Evolutionary conservation across 2,113 vertebrate species (phyloP).

Genomic region (Poicephalus meyeri): DNA sequence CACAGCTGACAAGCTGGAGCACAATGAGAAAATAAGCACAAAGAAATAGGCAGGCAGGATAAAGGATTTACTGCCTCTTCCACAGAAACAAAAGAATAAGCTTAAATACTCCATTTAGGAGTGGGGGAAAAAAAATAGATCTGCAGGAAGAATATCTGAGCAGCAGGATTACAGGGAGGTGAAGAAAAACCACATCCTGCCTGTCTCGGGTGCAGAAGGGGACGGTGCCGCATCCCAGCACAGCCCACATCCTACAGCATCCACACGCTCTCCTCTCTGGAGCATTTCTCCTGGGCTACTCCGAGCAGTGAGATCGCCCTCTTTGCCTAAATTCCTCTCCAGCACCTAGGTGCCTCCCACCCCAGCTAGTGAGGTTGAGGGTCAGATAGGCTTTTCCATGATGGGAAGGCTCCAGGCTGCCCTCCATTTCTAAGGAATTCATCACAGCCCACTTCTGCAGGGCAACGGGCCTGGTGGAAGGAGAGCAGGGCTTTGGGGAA

Average conservation of each 20-base stretch:
- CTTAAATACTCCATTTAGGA: conserved; percentile 58
- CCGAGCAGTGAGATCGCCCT: background rate
- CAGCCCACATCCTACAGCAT: background rate
- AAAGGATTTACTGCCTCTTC: conserved; percentile 66
- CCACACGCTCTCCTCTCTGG: fast-evolving
- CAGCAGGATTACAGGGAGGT: conserved; percentile 13
- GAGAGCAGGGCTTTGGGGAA: background rate
- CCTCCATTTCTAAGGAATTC: background rate
- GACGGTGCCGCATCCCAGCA: background rate
- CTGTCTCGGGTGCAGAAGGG: background rate
- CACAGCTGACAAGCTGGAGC: conserved; percentile 49
- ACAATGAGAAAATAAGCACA: conserved; percentile 25
- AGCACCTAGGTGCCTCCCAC: background rate
- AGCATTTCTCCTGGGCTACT: background rate
- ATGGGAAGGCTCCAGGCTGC: background rate
- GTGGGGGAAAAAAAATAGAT: background rate
- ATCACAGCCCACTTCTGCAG: fast-evolving
- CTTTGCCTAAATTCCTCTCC: background rate
- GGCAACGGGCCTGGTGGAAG: background rate
- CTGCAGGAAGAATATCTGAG: conserved; percentile 25
- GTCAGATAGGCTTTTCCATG: background rate
- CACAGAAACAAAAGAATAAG: conserved; percentile 60
- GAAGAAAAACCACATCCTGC: background rate
- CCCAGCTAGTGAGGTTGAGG: background rate
- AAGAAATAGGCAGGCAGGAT: conserved; percentile 61